Evolutionary conservation across 1,140 invertebrate genomes (phyloP).

Genomic region (Pararge aegeria): DNA sequence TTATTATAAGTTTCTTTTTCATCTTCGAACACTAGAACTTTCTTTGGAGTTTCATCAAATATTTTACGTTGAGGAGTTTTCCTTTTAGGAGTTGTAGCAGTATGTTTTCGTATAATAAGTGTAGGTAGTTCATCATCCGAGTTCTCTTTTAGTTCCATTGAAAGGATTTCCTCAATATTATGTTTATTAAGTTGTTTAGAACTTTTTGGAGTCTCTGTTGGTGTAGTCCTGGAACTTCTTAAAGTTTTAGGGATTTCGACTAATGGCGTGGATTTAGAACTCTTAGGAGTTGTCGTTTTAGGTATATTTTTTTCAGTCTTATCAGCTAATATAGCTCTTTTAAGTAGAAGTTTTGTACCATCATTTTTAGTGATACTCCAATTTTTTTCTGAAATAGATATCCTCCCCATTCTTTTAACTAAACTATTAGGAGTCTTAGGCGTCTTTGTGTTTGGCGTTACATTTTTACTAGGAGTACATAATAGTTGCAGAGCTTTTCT

Average conservation of each 20-base stretch:
- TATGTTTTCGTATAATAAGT: slow-evolving; percentile 61
- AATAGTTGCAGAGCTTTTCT: slow-evolving; percentile 57
- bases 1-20: slow-evolving; percentile 28
- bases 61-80: slow-evolving; percentile 47
- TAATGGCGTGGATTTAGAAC: slow-evolving; percentile 23
- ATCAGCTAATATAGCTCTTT: slow-evolving; percentile 71
- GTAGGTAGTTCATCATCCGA: slow-evolving; percentile 68
- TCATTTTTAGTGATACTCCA: slow-evolving; percentile 73
- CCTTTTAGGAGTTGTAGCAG: slow-evolving; percentile 54
- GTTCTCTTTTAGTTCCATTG: slow-evolving; percentile 66
- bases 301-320: slow-evolving; percentile 61
- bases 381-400: slow-evolving; percentile 63
- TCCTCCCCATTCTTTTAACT: slow-evolving; percentile 61
- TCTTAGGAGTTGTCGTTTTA: slow-evolving; percentile 45
- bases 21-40: slow-evolving; percentile 58
- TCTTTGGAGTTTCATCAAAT: slow-evolving; percentile 58
- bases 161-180: slow-evolving; percentile 55
- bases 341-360: slow-evolving; percentile 70
- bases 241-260: slow-evolving; percentile 32
- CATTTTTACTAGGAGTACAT: slow-evolving; percentile 58
- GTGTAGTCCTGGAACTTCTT: slow-evolving; percentile 40
- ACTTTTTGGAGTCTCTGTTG: slow-evolving; percentile 45
- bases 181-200: slow-evolving; percentile 44
- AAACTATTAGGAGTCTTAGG: slow-evolving; percentile 68
- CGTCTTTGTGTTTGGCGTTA: slow-evolving; percentile 27